Evolutionary conservation across 2,888 invertebrate genomes (phyloP).

Genomic region (Sinotaia quadrata): DNA sequence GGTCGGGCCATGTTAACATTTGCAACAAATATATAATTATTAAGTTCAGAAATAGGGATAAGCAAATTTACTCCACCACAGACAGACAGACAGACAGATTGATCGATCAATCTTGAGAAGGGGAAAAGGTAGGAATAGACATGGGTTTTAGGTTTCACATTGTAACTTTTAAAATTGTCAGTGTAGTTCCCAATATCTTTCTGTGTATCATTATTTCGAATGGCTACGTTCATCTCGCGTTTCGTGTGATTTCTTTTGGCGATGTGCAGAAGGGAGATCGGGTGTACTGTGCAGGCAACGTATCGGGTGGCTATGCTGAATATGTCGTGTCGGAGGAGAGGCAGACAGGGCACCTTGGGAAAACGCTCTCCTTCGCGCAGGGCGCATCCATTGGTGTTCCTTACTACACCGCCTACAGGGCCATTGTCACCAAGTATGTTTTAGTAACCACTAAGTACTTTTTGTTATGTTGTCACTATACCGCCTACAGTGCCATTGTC

Average conservation of each 20-base stretch:
- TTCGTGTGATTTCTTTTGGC: neutral
- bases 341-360: conserved; percentile 70
- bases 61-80: too few relatives aligned
- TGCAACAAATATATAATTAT: too few relatives aligned
- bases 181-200: neutral
- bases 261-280: conserved; percentile 71
- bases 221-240: neutral
- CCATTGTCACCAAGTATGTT: conserved; percentile 73
- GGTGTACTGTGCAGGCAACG: conserved; percentile 68
- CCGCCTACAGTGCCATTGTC: conserved; percentile 75
- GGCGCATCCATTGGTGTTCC: conserved; percentile 76
- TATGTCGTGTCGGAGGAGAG: conserved; percentile 69
- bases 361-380: conserved; percentile 73
- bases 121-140: too few relatives aligned
- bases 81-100: too few relatives aligned
- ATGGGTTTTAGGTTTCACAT: too few relatives aligned
- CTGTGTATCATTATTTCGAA: neutral
- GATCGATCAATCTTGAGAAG: too few relatives aligned
- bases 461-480: too few relatives aligned
- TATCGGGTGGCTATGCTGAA: conserved; percentile 74
- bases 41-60: too few relatives aligned
- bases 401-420: conserved; percentile 76
- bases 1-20: too few relatives aligned
- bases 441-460: too few relatives aligned
- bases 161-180: neutral